phyloP scores from a whole-genome alignment of 1,140 invertebrate species.

The Thaumatotibia leucotreta region DNA sequence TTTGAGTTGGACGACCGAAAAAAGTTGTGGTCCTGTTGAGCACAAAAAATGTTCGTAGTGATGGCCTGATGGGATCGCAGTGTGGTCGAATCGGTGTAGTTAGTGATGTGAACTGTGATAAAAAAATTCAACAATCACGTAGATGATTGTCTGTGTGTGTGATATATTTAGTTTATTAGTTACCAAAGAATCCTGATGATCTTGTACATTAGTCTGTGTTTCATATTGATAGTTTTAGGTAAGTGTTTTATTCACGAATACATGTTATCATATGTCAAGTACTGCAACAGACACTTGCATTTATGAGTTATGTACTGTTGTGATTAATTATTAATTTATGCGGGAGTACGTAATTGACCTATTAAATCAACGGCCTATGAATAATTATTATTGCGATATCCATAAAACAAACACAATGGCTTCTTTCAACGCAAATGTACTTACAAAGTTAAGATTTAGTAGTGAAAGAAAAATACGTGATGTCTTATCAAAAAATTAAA shows the following conservation, averaged over 20 bases:
- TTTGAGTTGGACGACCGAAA: constrained; percentile 52
- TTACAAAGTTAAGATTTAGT: no score
- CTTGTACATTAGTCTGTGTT: constrained; percentile 75
- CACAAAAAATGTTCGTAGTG: constrained; percentile 66
- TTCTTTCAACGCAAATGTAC: no score
- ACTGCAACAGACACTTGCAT: neutral
- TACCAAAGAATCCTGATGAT: constrained; percentile 75
- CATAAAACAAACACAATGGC: no score
- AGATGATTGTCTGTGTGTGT: constrained; percentile 67
- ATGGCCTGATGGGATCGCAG: constrained; percentile 71
- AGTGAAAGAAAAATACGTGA: no score
- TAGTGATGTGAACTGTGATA: constrained; percentile 72
- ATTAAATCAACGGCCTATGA: neutral
- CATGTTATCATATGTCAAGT: constrained; percentile 21
- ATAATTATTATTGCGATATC: neutral
- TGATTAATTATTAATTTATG: constrained; percentile 13
- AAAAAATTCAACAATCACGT: constrained; percentile 61
- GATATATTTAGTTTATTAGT: constrained; percentile 74
- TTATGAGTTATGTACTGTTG: neutral
- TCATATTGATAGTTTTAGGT: constrained; percentile 75
- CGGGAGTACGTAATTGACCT: neutral
- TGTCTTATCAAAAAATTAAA: no score
- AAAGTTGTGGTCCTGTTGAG: constrained; percentile 58
- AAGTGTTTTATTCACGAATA: constrained; percentile 29
- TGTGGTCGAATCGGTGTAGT: constrained; percentile 60